Conservation (phyloP, 2,888 invertebrate species). For the Thymelicus acteon region DNA sequence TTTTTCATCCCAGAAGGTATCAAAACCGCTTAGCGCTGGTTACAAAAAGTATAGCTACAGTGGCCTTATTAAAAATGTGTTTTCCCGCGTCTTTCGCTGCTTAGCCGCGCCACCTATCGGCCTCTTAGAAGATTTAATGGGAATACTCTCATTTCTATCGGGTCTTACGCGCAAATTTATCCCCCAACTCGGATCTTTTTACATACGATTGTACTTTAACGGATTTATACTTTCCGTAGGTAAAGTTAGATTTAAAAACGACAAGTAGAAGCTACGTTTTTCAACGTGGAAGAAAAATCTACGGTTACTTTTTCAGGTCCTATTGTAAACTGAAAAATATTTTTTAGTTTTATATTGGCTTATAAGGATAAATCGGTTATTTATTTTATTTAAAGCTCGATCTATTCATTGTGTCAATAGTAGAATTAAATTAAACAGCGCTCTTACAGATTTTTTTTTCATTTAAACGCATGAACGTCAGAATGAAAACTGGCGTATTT, state of each 20-base stretch:
- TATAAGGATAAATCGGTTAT: too few relatives aligned
- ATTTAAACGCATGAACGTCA: too few relatives aligned
- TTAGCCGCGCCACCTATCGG: constrained; percentile 75
- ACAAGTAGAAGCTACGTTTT: neutral
- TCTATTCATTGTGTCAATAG: too few relatives aligned
- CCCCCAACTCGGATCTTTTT: constrained; percentile 70
- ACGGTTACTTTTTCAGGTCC: too few relatives aligned
- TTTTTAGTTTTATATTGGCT: too few relatives aligned
- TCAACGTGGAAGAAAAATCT: too few relatives aligned
- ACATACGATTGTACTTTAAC: constrained; percentile 70
- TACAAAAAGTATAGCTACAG: constrained; percentile 47
- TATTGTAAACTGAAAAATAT: too few relatives aligned
- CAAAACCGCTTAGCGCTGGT: constrained; percentile 49
- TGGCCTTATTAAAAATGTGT: constrained; percentile 77
- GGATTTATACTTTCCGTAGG: constrained; percentile 40
- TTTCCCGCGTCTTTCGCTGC: constrained; percentile 65
- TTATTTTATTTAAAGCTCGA: too few relatives aligned
- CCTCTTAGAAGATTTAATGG: constrained; percentile 76
- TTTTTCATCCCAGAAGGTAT: constrained; percentile 42
- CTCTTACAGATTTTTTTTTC: too few relatives aligned
- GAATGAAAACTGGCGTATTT: too few relatives aligned
- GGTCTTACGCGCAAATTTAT: constrained; percentile 76
- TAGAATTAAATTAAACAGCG: too few relatives aligned
- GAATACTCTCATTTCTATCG: constrained; percentile 80
- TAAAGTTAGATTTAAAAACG: constrained; percentile 30